Base-by-base conservation (phyloP, 2,888 invertebrate genomes). In the Sarcophaga carnaria region DNA sequence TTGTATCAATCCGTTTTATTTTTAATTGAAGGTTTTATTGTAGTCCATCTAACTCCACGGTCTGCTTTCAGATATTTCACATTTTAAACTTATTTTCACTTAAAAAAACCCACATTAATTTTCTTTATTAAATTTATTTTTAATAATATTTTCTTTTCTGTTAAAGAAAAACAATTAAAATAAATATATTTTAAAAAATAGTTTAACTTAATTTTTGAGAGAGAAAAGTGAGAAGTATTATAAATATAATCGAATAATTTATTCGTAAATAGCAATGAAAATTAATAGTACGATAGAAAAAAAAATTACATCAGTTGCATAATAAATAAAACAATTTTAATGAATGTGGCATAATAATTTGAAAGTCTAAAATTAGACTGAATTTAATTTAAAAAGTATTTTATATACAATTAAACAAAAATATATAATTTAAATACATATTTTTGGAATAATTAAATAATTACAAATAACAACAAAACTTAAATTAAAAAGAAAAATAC, bases 381-480 rank as follows among this genome's bases (percentile, higher is more conserved):
- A 72, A 67, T 63, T 47, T 67, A 49, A 62, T 76, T 37, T 37
- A 2, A 2, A 37, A 37, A 37, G 2, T 37, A 37, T 63, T 59
- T 27, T 81, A 71, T 74, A 75, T 62, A 80, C 77, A 83, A 83
- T 83, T 66, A 60, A 8, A 70, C 22, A 11, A 67, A 64, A 60
- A 70, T 74, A 80, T 17, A 72, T 22, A 22, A 14, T 37, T 37
- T 27, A 76, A 54, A 60, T 66, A 76, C 27, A 20, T 64, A 71
- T 27, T n/a, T 76, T 47, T 20, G 22, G 20, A 70, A 60, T 62
- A 67, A 71, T 75, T 37, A 76, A 70, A 60, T 62, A 67, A 71
- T 75, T 37, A 76, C 63, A 86, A 83, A 76, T 76, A 87, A 87
- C 83, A 86, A 86, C 80, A 81, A 78, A 67, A 14, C 64, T 80